Conservation (phyloP, 2,113 vertebrate species). For the Ammodytes dubius region DNA sequence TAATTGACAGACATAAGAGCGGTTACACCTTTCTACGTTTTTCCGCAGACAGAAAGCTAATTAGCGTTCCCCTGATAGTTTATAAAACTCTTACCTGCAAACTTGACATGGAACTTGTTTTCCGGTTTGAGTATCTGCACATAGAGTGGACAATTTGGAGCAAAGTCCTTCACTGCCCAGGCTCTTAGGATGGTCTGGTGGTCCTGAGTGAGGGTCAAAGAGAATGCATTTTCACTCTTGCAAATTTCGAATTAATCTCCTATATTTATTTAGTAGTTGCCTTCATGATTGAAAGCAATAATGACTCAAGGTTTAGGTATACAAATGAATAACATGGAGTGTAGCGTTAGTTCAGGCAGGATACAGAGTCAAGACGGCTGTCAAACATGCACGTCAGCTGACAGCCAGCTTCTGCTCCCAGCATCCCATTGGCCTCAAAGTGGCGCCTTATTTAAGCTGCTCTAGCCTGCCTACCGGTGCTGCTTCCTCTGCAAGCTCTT, state of each 20-base stretch:
- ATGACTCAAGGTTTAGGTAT: not conserved
- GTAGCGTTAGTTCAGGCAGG: no score
- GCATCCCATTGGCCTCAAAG: no score
- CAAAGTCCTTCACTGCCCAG: conserved; percentile 98
- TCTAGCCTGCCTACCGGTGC: no score
- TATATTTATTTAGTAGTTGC: not conserved
- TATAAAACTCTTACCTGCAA: conserved; percentile 89
- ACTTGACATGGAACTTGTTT: conserved; percentile 99
- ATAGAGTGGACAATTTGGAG: conserved; percentile 96
- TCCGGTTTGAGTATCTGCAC: conserved; percentile 98
- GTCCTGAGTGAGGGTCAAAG: conserved; percentile 84
- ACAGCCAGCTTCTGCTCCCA: no score
- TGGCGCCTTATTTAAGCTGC: no score
- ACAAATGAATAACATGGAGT: not conserved
- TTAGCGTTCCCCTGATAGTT: not conserved
- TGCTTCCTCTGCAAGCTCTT: no score
- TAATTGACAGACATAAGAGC: not conserved
- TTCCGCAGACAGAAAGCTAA: not conserved
- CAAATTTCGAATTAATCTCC: conserved; percentile 1
- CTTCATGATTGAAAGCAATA: conserved; percentile 12
- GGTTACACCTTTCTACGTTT: not conserved
- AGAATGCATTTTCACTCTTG: not conserved
- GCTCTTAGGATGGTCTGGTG: conserved; percentile 98
- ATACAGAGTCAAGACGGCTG: no score
- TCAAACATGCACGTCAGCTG: no score